Evolutionary conservation across 2,888 invertebrate species (phyloP).

Genomic region (Tipula unca): DNA sequence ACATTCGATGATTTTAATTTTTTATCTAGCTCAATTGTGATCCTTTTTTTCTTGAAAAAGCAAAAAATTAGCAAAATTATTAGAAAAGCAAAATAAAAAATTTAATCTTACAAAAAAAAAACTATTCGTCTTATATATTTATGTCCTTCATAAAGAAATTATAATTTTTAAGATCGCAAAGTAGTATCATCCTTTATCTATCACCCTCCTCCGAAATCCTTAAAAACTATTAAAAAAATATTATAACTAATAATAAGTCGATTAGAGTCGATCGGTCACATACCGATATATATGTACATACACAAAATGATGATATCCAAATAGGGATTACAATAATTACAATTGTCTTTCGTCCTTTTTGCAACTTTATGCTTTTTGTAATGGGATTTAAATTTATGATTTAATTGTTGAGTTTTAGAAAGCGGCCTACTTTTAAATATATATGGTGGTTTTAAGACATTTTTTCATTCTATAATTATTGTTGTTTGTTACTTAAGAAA

Average conservation of each 20-base stretch:
- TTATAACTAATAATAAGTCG: constrained; percentile 18
- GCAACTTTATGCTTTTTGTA: constrained; percentile 20
- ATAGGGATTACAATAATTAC: neutral
- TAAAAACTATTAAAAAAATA: constrained; percentile 18
- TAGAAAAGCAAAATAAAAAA: constrained; percentile 17
- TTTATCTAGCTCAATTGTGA: constrained; percentile 15
- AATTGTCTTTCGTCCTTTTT: constrained; percentile 17
- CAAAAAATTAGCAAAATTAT: constrained; percentile 14
- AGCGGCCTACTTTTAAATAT: neutral
- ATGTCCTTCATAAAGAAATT: neutral
- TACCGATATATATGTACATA: neutral
- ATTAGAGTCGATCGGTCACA: neutral
- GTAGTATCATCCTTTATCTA: neutral
- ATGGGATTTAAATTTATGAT: constrained; percentile 16
- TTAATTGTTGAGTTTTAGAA: neutral
- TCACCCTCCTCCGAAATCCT: neutral
- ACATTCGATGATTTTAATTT: neutral
- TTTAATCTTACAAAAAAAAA: constrained; percentile 1
- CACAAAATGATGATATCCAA: neutral
- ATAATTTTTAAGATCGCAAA: neutral
- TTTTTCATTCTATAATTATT: neutral
- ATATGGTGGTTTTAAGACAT: neutral
- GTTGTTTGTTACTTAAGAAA: neutral
- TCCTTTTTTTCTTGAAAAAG: constrained; percentile 15
- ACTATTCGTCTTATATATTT: neutral